Evolutionary conservation across 2,113 vertebrate genomes (phyloP), one percentile per base, ranked within the genome.

Genomic region (Camelus dromedarius): DNA sequence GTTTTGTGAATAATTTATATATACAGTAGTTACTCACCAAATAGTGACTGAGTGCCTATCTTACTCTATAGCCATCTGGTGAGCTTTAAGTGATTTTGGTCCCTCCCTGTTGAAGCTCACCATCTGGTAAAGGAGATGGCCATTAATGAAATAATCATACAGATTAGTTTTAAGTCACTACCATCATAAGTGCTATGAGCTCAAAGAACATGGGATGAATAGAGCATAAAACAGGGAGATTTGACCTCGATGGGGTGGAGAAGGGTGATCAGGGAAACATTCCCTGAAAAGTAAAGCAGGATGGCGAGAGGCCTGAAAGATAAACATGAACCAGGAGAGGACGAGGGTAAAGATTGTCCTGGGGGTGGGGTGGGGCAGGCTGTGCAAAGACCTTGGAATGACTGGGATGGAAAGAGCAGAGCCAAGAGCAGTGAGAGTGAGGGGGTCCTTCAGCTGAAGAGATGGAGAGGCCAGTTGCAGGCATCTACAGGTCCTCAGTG

Each of bases 1-100:
- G 19, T 75, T 69, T 84, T 30, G 7, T 84, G 60, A 87, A 93
- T 67, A 70, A 95, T 72, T 86, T 92, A 76, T 30, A 12, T 24
- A 48, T 42, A 9, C 38, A 67, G 81, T 64, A 76, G 5, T 35
- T 70, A 73, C 56, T 70, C 50, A 56, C 6, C 16, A 18, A 12
- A 6, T 81, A n/a, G 38, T 77, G 62, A 72, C 64, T 35, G 62
- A 77, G 6, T 87, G 58, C 11, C 62, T 48, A 0, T 80, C 26
- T 86, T 96, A 54, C 42, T 77, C 22, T 46, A 38, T 30, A 48
- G 24, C 22, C 50, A 62, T 24, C 58, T 58, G 42, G 18, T 56
- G 80, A 54, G 19, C 30, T 73, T 86, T 62, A 30, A 48, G 73
- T 72, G 42, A 26, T 7, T 4, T 7, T 5, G 6, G 7, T n/a